These are phyloP conservation scores for Pollenia griseotomentosa DNA, from an alignment of 2,888 invertebrate species.

Conservation along the genomic window DNA sequence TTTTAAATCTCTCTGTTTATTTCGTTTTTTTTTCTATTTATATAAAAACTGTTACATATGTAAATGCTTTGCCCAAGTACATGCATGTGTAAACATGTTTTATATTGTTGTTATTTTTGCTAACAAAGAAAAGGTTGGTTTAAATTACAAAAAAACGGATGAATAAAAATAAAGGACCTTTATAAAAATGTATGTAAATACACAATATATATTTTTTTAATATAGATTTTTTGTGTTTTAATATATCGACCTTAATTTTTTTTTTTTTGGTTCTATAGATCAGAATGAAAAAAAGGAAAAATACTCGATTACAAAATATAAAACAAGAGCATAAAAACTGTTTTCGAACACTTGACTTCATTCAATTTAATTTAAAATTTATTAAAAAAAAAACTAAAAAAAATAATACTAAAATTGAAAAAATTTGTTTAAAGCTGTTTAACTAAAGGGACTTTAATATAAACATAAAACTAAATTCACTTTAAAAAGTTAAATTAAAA, in stretches of 20 bases:
- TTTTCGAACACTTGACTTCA: slow-evolving; percentile 53
- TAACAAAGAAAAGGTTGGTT: slow-evolving; percentile 29
- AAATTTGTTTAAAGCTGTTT: neutral
- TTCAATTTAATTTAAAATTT: slow-evolving; percentile 50
- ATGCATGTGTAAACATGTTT: slow-evolving; percentile 45
- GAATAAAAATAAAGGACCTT: slow-evolving; percentile 23
- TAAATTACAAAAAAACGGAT: neutral
- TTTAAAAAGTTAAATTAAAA: neutral
- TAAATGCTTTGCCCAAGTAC: slow-evolving; percentile 42
- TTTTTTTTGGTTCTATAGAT: neutral
- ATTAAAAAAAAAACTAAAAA: neutral
- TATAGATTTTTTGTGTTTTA: slow-evolving; percentile 7
- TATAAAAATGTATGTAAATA: slow-evolving; percentile 8
- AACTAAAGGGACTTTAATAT: no score
- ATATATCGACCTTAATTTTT: slow-evolving; percentile 24
- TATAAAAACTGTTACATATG: slow-evolving; percentile 42
- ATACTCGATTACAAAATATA: slow-evolving; percentile 37
- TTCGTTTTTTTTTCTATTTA: neutral
- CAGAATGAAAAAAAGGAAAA: neutral
- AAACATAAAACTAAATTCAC: no score
- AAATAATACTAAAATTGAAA: neutral
- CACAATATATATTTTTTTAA: slow-evolving; percentile 3
- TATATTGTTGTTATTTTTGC: slow-evolving; percentile 13
- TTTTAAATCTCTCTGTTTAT: neutral
- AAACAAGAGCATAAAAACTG: slow-evolving; percentile 29